Conservation (phyloP, 2,797 vertebrate species). For the Glyptemys insculpta region DNA sequence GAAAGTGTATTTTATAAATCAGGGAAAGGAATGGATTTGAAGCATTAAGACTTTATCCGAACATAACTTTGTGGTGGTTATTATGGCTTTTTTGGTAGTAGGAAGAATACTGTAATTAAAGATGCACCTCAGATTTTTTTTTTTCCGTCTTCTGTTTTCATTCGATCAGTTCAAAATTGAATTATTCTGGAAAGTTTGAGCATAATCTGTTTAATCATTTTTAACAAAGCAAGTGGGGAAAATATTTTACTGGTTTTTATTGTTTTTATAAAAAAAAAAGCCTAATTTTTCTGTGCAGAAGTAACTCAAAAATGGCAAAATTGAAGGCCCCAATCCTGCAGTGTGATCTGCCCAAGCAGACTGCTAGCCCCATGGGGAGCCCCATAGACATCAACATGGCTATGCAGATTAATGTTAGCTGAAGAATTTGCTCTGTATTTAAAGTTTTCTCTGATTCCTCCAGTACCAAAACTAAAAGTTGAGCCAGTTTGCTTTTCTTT, state of each 20-base stretch:
- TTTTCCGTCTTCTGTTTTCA: not conserved
- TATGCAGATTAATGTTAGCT: accelerated
- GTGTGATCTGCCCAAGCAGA: not conserved
- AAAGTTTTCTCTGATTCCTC: not conserved
- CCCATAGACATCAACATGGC: not conserved
- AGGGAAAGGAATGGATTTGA: not conserved
- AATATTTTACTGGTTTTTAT: not conserved
- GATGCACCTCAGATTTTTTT: not conserved
- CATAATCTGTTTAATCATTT: not conserved
- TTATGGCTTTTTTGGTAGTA: not conserved
- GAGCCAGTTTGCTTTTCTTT: not conserved
- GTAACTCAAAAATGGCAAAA: not conserved
- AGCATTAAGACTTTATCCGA: not conserved
- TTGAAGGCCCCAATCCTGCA: not conserved
- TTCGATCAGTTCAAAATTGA: not conserved
- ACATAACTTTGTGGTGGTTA: not conserved
- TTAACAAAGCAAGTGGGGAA: not conserved
- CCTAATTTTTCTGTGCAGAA: not conserved
- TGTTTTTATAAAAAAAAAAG: not conserved
- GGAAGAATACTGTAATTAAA: not conserved
- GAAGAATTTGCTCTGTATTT: not conserved
- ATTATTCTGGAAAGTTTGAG: not conserved
- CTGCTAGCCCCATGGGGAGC: accelerated
- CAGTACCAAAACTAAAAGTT: not conserved
- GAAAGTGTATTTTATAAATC: not conserved